A percentile compares a stretch with the other conserved stretches of the same genome.
These are phyloP conservation scores for Phaethon lepturus DNA, from an alignment of 2,113 vertebrate species.

Conservation along the genomic window DNA sequence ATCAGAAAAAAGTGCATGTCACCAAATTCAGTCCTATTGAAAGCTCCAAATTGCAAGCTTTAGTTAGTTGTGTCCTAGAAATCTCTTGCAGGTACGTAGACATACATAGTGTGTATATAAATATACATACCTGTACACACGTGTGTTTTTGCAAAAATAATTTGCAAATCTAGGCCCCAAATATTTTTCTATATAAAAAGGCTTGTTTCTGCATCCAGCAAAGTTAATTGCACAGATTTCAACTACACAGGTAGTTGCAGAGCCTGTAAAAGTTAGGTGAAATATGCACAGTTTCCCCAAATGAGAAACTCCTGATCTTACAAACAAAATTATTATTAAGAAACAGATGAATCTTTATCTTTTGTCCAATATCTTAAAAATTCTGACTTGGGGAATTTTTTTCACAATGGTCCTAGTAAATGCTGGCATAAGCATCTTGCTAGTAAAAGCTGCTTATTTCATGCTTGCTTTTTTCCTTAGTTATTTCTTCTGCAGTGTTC, in stretches of 20 bases:
- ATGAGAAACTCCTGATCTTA: not conserved
- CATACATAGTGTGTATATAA: not conserved
- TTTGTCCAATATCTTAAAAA: not conserved
- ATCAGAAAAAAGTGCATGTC: too few species aligned
- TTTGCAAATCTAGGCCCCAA: too few species aligned
- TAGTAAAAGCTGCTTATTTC: not conserved
- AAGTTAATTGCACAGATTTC: accelerated
- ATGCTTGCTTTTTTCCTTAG: too few species aligned
- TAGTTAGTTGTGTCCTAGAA: not conserved
- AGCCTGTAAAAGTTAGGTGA: not conserved
- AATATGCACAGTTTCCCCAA: not conserved
- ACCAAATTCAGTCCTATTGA: not conserved
- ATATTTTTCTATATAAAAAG: accelerated
- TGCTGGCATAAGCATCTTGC: not conserved
- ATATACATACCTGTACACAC: not conserved
- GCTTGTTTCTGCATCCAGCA: not conserved
- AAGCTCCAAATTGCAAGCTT: not conserved
- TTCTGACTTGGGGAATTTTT: not conserved
- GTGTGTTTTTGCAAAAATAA: too few species aligned
- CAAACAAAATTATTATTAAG: not conserved
- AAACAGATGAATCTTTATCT: not conserved
- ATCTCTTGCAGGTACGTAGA: not conserved
- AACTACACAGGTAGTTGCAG: too few species aligned
- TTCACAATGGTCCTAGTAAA: not conserved
- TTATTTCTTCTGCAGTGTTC: not conserved